Conservation (phyloP, 2,797 vertebrate genomes). For the Myotis myotis region DNA sequence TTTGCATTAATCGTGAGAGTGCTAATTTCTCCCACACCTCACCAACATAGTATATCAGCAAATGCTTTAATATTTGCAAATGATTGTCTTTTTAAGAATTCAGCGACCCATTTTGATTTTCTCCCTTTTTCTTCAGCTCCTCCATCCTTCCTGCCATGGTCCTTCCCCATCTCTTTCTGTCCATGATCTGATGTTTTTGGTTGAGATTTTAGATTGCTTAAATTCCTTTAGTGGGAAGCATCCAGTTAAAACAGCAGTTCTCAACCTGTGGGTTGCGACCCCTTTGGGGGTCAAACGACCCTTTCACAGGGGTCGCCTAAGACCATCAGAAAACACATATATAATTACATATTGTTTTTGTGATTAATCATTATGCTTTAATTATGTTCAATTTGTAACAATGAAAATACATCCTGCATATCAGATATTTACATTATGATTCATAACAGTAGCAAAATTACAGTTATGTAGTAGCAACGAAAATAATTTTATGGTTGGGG, state of each 20-base stretch:
- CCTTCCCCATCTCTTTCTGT: not conserved
- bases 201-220: conserved; percentile 37
- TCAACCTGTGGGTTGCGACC: too few relatives aligned
- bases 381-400: too few relatives aligned
- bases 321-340: too few relatives aligned
- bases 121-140: not conserved
- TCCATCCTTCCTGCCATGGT: not conserved
- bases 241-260: not conserved
- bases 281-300: too few relatives aligned
- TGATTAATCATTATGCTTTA: too few relatives aligned
- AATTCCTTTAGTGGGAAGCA: not conserved
- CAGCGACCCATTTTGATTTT: not conserved
- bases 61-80: not conserved
- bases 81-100: not conserved
- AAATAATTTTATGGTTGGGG: too few relatives aligned
- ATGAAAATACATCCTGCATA: too few relatives aligned
- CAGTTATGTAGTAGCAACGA: too few relatives aligned
- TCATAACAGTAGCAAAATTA: too few relatives aligned
- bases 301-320: too few relatives aligned
- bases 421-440: too few relatives aligned
- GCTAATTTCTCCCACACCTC: not conserved
- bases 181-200: not conserved
- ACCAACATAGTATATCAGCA: not conserved
- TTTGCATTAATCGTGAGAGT: not conserved
- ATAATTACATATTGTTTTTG: too few relatives aligned